Evolutionary conservation across 2,888 invertebrate species (phyloP), one percentile per base, ranked within the genome.

Genomic region (Charanyca ferruginea): DNA sequence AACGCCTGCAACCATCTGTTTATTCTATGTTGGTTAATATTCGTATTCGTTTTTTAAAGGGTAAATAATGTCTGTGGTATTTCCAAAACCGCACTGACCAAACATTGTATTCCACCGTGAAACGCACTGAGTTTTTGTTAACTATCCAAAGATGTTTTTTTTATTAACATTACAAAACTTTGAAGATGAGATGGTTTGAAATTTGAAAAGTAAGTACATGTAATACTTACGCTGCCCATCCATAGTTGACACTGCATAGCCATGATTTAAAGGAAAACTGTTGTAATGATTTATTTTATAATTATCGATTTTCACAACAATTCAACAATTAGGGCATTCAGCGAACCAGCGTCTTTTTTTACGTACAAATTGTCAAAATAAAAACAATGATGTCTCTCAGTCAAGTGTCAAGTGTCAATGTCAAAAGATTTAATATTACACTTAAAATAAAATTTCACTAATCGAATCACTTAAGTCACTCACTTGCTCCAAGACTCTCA

Each of bases 141-240:
- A n/a, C n/a, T n/a, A n/a, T n/a, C n/a, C n/a, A n/a, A n/a, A n/a
- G 25, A 25, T 28, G 7, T 28, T 28, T 28, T 7, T 7, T 28
- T 28, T 28, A 6, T 5, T 7, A 28, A 28, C 5, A 5, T 28
- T 28, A 28, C 28, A 28, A 28, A 32, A 32, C 32, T 11, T 1
- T 32, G 32, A 7, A 1, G 32, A 32, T 32, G 38, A 38, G 38
- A 38, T 38, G 9, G 32, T 11, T 9, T 11, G 11, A 32, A 32
- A 32, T 32, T 45, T 23, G 4, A 3, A 18, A 20, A 23, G 13
- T 18, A 20, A 1, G 0, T 0, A 28, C 7, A 38, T 28, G 1
- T 20, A 42, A 18, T 51, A 96, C 97, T 97, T 95, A 98, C 98
- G 89, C 98, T 98, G 83, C 98, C 98, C 98, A 98, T 98, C 98